These are phyloP conservation scores for Tyrophagus putrescentiae DNA, from an alignment of 1,140 invertebrate species.

Conservation along the genomic window DNA sequence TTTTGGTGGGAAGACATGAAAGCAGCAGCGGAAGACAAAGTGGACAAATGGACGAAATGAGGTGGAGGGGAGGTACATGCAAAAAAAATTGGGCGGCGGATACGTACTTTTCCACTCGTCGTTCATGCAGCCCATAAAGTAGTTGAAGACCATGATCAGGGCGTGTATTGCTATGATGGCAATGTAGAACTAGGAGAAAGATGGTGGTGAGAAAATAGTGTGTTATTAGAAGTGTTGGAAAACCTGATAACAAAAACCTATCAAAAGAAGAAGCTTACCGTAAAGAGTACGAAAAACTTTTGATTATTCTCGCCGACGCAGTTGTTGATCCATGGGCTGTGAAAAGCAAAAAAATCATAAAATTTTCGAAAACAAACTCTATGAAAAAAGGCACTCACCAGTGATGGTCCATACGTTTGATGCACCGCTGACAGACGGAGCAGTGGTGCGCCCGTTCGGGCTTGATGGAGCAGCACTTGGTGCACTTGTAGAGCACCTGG, in stretches of 20 bases:
- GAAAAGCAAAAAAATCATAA: neutral
- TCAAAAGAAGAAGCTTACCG: conserved; percentile 5
- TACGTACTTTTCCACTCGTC: conserved; percentile 70
- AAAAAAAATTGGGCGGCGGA: no score
- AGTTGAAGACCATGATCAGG: conserved; percentile 72
- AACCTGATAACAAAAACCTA: conserved; percentile 14
- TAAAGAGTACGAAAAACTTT: conserved; percentile 75
- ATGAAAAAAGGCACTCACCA: conserved; percentile 6
- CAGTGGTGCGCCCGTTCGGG: conserved; percentile 97
- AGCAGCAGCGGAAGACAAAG: neutral
- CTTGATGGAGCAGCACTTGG: conserved; percentile 96
- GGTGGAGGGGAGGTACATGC: no score
- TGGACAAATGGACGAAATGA: no score
- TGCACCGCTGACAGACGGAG: conserved; percentile 87
- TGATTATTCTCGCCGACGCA: conserved; percentile 99
- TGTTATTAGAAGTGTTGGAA: conserved; percentile 25
- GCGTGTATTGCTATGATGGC: conserved; percentile 87
- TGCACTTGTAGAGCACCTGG: conserved; percentile 90
- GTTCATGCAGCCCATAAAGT: conserved; percentile 82
- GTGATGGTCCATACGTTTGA: conserved; percentile 95
- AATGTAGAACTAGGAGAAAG: conserved; percentile 78
- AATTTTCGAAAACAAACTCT: neutral
- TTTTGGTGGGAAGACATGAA: neutral
- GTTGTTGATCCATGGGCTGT: conserved; percentile 98
- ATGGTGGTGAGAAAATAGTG: conserved; percentile 15